phyloP scores from a whole-genome alignment of 2,888 invertebrate genomes.

The Drosophila imparisetae region DNA sequence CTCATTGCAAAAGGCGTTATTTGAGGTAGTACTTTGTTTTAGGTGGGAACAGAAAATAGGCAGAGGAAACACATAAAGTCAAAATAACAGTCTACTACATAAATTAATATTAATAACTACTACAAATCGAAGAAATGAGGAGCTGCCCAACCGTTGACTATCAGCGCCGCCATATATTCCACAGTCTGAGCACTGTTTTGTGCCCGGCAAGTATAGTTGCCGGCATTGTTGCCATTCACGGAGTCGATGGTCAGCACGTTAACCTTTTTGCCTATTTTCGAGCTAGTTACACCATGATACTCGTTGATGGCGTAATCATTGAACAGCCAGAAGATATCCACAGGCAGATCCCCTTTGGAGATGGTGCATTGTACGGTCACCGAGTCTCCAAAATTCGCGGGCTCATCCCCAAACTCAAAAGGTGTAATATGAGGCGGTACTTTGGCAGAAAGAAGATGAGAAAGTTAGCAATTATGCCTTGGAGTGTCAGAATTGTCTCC shows the following conservation, averaged over 20 bases:
- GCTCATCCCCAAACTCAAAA: conserved; percentile 86
- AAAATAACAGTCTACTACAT: conserved; percentile 12
- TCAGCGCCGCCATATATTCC: conserved; percentile 85
- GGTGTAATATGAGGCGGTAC: conserved; percentile 85
- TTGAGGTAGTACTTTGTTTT: conserved; percentile 83
- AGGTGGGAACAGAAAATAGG: conserved; percentile 23
- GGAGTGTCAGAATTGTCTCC: neutral
- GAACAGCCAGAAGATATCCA: conserved; percentile 88
- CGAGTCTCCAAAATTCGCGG: conserved; percentile 88
- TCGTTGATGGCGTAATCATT: conserved; percentile 88
- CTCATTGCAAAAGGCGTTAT: conserved; percentile 86
- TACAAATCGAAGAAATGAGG: conserved; percentile 24
- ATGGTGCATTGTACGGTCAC: conserved; percentile 88
- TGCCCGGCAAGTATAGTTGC: conserved; percentile 87
- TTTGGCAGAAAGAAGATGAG: conserved; percentile 44
- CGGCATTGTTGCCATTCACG: conserved; percentile 86
- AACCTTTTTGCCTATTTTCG: conserved; percentile 86
- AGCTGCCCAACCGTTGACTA: conserved; percentile 85
- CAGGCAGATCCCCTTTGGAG: conserved; percentile 89
- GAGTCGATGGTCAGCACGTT: conserved; percentile 87
- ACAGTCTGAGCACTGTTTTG: conserved; percentile 86
- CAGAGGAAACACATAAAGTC: conserved; percentile 16
- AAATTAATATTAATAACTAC: conserved; percentile 13
- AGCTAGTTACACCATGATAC: conserved; percentile 85
- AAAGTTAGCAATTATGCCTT: neutral